Base-by-base conservation (phyloP, 2,797 vertebrate species). In the Octomys mimax region DNA sequence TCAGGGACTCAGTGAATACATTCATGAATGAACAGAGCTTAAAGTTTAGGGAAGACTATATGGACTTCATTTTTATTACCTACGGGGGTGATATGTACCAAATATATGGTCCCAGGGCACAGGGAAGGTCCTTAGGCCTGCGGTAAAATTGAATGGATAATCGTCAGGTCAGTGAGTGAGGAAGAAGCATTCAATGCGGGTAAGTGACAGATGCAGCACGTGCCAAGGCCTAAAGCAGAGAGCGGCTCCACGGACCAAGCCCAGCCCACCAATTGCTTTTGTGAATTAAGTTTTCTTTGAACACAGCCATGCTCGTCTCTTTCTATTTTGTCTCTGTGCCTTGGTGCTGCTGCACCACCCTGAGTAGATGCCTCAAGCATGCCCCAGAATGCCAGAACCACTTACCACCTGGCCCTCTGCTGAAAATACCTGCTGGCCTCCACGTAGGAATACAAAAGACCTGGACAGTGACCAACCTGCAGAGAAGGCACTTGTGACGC, bases 201-300 rank as follows among this genome's bases (percentile, higher is more conserved):
- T 10, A 66, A 83, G 54, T 28, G 21, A 89, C 80, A 68, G 42
- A 90, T 3, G 68, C 24, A 61, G n/a, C n/a, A 21, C 39, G 10
- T 62, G 2, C 78, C 52, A 83, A 93, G 36, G n/a, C 33, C 57
- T 59, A 62, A 75, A 52, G 28, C 39, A 91, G 75, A 79, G 59
- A 24, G 71, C 31, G 64, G 36, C 68, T 62, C 66, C 16, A 0
- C 13, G 19, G 57, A 52, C 7, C 49, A 89, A 85, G 85, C 5
- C 49, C 52, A 13, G 28, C 2, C 80, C 24, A 13, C 36, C 14
- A 28, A 12, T 16, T 77, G 16, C 5, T 82, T 89, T 85, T 87
- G 3, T 62, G 87, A 96, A 94, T 94, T 94, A 93, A 94, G 85
- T 79, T 95, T 93, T 92, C 92, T 75, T 94, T 68, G 52, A 87